These are phyloP conservation scores for Clunio marinus DNA, from an alignment of 2,888 invertebrate species.

Conservation along the genomic window DNA sequence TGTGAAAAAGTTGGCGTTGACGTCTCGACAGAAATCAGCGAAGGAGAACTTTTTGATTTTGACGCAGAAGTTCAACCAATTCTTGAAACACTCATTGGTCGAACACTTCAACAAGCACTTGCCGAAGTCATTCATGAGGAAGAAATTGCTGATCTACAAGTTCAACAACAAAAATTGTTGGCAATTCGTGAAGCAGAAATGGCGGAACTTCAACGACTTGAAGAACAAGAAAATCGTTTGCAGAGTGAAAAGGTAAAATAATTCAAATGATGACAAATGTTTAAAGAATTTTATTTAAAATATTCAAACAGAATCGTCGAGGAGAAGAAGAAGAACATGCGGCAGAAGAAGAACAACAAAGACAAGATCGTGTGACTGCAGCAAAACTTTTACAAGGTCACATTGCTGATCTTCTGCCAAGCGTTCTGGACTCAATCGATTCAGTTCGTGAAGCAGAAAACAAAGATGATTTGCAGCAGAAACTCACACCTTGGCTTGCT, in stretches of 20 bases:
- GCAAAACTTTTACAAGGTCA: slow-evolving; percentile 80
- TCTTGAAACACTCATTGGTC: slow-evolving; percentile 82
- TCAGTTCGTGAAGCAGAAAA: slow-evolving; percentile 49
- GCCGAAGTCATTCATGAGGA: slow-evolving; percentile 90
- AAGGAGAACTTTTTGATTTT: slow-evolving; percentile 91
- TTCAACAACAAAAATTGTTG: slow-evolving; percentile 60
- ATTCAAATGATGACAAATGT: neutral
- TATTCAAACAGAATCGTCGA: slow-evolving; percentile 58
- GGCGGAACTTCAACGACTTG: slow-evolving; percentile 74
- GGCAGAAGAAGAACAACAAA: slow-evolving; percentile 63
- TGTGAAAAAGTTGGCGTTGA: slow-evolving; percentile 78
- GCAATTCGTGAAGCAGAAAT: slow-evolving; percentile 72
- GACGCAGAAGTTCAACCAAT: slow-evolving; percentile 87
- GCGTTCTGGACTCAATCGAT: slow-evolving; percentile 71
- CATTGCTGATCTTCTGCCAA: slow-evolving; percentile 79
- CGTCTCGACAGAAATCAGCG: slow-evolving; percentile 78
- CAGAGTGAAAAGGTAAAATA: slow-evolving; percentile 59
- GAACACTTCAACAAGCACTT: slow-evolving; percentile 83
- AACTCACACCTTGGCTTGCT: slow-evolving; percentile 73
- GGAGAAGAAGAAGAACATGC: slow-evolving; percentile 66
- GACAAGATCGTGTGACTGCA: slow-evolving; percentile 76
- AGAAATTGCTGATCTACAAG: slow-evolving; percentile 74
- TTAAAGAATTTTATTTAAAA: neutral
- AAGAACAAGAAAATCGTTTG: slow-evolving; percentile 70
- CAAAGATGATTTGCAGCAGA: slow-evolving; percentile 64